These are phyloP conservation scores for Thomomys bottae DNA, from an alignment of 2,113 vertebrate species.

Conservation along the genomic window DNA sequence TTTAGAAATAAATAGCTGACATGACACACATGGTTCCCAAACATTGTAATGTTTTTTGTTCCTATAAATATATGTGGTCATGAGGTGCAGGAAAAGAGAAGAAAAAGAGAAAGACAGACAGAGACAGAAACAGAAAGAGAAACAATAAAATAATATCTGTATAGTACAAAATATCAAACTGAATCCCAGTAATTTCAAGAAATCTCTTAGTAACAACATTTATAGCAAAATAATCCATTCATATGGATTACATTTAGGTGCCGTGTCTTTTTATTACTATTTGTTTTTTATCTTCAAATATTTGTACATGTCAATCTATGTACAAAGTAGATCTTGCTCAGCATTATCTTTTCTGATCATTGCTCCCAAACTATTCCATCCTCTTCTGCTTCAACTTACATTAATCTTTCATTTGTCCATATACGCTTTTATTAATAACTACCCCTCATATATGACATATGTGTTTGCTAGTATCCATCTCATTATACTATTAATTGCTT, in stretches of 20 bases:
- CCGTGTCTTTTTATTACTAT: background rate
- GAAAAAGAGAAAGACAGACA: background rate
- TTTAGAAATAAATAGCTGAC: background rate
- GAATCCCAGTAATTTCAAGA: background rate
- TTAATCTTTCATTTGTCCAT: too few species aligned
- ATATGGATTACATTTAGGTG: background rate
- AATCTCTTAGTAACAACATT: background rate
- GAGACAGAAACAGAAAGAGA: background rate
- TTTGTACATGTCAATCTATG: too few species aligned
- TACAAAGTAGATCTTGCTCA: too few species aligned
- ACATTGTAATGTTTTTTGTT: background rate
- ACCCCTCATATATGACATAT: too few species aligned
- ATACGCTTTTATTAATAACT: too few species aligned
- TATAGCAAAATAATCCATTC: background rate
- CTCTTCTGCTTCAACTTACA: too few species aligned
- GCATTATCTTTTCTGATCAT: too few species aligned
- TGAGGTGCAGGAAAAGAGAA: background rate
- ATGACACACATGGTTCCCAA: background rate
- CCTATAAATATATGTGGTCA: background rate
- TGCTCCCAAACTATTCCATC: too few species aligned
- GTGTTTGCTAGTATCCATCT: too few species aligned
- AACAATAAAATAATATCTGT: background rate
- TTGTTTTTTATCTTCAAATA: background rate
- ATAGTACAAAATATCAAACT: background rate
- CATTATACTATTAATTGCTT: too few species aligned